Percentiles rank a stretch among this genome's conserved stretches.
Evolutionary conservation across 2,113 vertebrate genomes (phyloP).

Genomic region (Crotalus viridis): DNA sequence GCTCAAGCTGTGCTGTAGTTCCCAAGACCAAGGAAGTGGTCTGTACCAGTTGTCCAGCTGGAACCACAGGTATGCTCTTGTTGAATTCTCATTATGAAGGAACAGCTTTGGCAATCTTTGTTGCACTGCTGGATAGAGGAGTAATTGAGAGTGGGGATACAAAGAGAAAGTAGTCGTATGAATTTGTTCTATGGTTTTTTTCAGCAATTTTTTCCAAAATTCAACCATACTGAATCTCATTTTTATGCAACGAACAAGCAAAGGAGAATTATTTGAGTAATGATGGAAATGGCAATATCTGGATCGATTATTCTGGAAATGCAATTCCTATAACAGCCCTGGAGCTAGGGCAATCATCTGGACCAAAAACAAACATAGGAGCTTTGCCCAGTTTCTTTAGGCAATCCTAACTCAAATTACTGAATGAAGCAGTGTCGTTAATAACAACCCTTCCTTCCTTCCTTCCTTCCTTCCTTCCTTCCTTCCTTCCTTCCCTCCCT

Average conservation of each 20-base stretch:
- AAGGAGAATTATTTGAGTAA: neutral
- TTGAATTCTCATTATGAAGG: fast-evolving
- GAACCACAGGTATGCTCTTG: conserved; percentile 83
- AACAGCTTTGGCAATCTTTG: neutral
- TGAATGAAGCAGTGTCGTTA: neutral
- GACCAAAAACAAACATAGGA: neutral
- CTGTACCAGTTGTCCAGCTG: conserved; percentile 91
- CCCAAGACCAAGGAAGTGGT: conserved; percentile 89
- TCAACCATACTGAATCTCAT: neutral
- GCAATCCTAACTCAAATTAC: neutral
- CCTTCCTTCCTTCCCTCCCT: too few relatives aligned
- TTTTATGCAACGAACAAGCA: neutral
- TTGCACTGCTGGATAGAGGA: neutral
- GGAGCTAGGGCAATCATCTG: neutral
- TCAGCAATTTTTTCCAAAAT: neutral
- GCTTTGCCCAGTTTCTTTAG: neutral
- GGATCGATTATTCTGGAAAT: neutral
- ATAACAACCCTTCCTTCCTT: neutral
- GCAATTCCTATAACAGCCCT: neutral
- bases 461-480: neutral
- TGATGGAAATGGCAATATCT: neutral
- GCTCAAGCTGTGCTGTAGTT: conserved; percentile 85
- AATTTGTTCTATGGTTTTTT: neutral
- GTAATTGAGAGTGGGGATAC: too few relatives aligned
- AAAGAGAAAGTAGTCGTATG: neutral